phyloP scores from a whole-genome alignment of 2,113 vertebrate genomes.

The Phrynosoma blainvillii region DNA sequence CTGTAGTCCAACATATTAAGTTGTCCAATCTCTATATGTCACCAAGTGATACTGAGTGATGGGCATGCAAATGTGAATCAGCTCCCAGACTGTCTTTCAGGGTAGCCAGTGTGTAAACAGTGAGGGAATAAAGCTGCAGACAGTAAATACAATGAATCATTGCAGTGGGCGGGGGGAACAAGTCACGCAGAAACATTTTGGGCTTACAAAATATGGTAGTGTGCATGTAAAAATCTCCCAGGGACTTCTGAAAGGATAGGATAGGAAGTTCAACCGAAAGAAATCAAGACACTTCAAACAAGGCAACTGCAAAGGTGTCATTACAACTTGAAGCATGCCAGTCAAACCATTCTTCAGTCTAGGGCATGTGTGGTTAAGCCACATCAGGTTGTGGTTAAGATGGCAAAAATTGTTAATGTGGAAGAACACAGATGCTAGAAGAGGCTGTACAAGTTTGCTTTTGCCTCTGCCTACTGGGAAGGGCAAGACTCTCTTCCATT shows the following conservation, averaged over 20 bases:
- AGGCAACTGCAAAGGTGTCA: background rate
- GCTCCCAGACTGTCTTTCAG: background rate
- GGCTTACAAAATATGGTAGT: slow-evolving; percentile 10
- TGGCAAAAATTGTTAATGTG: too few species aligned
- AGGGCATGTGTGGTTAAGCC: too few species aligned
- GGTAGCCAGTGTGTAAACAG: slow-evolving; percentile 6
- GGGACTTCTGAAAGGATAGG: too few species aligned
- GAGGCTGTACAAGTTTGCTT: too few species aligned
- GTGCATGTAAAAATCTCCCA: background rate
- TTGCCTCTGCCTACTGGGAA: too few species aligned
- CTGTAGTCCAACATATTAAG: background rate
- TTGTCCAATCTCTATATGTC: background rate
- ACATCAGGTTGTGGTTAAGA: too few species aligned
- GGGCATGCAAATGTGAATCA: background rate
- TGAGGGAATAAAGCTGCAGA: background rate
- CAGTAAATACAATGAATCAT: background rate
- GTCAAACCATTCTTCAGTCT: background rate
- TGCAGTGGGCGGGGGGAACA: background rate
- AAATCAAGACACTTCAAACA: background rate
- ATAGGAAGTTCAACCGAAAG: too few species aligned
- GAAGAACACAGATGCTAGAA: too few species aligned
- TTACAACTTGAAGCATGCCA: background rate
- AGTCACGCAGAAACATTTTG: background rate
- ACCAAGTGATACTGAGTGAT: background rate
- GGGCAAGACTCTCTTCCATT: too few species aligned